Evolutionary conservation across 92 coral and sea anemone species (phyloP), one percentile per base, ranked within the genome.

Genomic region (Anthopleura xanthogrammica): DNA sequence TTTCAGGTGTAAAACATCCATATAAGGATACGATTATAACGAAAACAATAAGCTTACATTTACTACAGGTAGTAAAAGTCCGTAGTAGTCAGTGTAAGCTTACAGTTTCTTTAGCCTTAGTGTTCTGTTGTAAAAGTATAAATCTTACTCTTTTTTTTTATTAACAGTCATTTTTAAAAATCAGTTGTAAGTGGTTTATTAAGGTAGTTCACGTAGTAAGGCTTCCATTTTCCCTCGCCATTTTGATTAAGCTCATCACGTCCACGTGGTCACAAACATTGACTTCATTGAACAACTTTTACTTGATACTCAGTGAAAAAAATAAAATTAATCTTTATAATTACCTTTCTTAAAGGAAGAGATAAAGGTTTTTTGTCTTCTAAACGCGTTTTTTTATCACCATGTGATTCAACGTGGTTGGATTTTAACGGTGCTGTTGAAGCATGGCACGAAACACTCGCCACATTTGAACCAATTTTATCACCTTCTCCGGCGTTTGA

Each of bases 381-480:
- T 22, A 75, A 75, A 11, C 11, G 17, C 22, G 76, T 17, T 11
- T 54, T 50, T 60, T 55, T 66, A 64, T n/a, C 14, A 5, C 60
- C 76, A 66, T 80, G 75, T 23, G 83, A 43, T 64, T 80, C 83
- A 66, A 14, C 29, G 56, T 57, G 52, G 46, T 80, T 80, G 56
- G 76, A 60, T 66, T 80, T 80, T 22, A 74, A 55, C 73, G 82
- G 83, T 46, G 60, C 72, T 80, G 60, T 36, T 64, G 83, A 80
- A 64, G 83, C 77, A 52, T 82, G 87, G 87, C 78, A 89, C 87
- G 65, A 62, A 54, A 82, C 74, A 77, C 68, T 77, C 77, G 60
- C 73, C 75, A 72, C 58, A 43, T 78, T 68, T 82, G 60, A 41
- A 64, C 10, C 79, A 29, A 11, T 66, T 24, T 43, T 64, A 64